Conservation (phyloP, 2,797 vertebrate genomes). For the Gambusia yucatana region DNA sequence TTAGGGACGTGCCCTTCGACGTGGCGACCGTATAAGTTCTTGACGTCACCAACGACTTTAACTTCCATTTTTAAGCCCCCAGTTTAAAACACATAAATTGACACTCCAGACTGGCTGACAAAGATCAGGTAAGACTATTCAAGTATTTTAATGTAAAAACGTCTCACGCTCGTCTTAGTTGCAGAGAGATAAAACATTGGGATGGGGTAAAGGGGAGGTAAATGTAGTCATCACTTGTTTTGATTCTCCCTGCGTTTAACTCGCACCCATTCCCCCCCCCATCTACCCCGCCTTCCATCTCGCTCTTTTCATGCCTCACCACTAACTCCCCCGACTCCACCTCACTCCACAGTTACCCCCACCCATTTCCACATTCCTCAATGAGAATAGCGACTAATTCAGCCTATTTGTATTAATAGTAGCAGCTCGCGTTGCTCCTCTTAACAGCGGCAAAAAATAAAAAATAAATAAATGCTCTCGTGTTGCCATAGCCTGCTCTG, state of each 20-base stretch:
- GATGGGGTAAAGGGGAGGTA: constrained; percentile 19
- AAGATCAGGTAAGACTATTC: constrained; percentile 9
- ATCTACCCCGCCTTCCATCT: constrained; percentile 36
- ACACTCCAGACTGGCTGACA: constrained; percentile 29
- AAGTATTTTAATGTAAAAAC: constrained; percentile 17
- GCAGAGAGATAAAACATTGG: constrained; percentile 3
- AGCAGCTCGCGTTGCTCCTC: constrained; percentile 38
- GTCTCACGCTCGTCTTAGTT: constrained; percentile 13
- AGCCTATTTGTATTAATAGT: constrained; percentile 56
- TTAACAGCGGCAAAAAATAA: constrained; percentile 25
- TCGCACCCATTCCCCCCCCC: constrained; percentile 37
- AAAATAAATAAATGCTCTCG: constrained; percentile 4
- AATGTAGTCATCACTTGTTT: constrained; percentile 64
- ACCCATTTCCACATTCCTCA: constrained; percentile 60
- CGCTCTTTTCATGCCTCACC: constrained; percentile 61
- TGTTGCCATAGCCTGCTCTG: constrained; percentile 20
- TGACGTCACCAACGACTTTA: neutral
- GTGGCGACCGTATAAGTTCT: neutral
- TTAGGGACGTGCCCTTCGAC: too few relatives aligned
- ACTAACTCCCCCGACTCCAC: constrained; percentile 21
- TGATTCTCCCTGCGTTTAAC: constrained; percentile 64
- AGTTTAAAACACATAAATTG: neutral
- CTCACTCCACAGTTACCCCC: constrained; percentile 41
- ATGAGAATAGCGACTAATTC: constrained; percentile 60
- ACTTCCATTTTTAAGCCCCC: neutral